Evolutionary conservation across 2,797 vertebrate species (phyloP).

Genomic region (Fratercula arctica): DNA sequence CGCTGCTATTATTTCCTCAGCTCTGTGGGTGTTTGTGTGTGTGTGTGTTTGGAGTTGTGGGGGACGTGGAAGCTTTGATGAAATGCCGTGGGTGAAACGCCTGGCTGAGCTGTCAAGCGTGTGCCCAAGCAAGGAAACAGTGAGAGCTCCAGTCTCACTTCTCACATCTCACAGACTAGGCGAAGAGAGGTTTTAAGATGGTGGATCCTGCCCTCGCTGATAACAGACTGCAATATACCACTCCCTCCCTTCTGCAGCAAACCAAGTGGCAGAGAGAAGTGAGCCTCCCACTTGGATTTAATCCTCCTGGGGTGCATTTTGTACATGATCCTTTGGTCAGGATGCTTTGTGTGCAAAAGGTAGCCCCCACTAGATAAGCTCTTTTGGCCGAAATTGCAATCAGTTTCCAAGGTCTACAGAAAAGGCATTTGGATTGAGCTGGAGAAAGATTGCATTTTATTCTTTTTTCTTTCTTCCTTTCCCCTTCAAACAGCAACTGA

Average conservation of each 20-base stretch:
- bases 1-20: background rate
- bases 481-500: constrained; percentile 48
- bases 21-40: background rate
- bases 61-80: background rate
- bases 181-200: background rate
- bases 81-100: background rate
- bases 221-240: background rate
- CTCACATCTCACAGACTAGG: background rate
- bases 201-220: background rate
- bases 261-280: background rate
- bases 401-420: background rate
- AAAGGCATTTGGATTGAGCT: constrained; percentile 16
- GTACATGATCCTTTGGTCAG: background rate
- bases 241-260: background rate
- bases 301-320: background rate
- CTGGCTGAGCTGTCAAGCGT: background rate
- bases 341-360: background rate
- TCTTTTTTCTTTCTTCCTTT: constrained; percentile 7
- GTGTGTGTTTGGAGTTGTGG: background rate
- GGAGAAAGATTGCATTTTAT: constrained; percentile 1
- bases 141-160: background rate
- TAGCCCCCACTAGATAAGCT: background rate
- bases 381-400: constrained; percentile 23
- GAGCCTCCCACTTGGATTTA: background rate
- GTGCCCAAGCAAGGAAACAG: background rate